Base-by-base conservation (phyloP, 2,888 invertebrate genomes). In the Mesorhabditis sp. region DNA sequence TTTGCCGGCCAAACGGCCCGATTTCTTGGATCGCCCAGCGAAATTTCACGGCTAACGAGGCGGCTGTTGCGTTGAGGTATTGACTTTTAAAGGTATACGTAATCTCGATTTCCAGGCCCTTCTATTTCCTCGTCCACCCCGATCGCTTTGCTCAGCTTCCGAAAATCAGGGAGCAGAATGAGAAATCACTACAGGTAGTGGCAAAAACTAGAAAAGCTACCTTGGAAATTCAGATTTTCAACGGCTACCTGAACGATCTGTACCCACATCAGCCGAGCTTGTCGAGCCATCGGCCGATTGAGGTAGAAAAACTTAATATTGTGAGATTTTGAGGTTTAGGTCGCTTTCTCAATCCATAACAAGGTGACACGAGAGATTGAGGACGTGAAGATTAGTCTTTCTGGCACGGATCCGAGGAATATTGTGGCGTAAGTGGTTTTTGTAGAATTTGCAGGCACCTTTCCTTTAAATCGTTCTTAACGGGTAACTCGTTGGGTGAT, bases 61-160 rank as follows among this genome's bases (percentile, higher is more conserved):
- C 58, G 7, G 58, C 58, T 2, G 58, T 50, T 50, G 58, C 58
- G 58, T 50, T 50, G 58, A 50, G 58, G 58, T 50, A 50, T 13
- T 13, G 7, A 50, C n/a, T 50, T 50, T 50, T 28, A 28, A 28
- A 28, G 28, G 28, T 28, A 28, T 28, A 28, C 28, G 28, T 28
- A 28, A 28, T 28, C 28, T 13, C 58, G 2, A 50, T 50, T 50
- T 50, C 58, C n/a, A 50, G 87, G 41, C 88, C 88, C 6, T 88
- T 88, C 75, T 86, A 86, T 76, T 87, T 88, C 72, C 83, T 84
- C 66, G 88, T 88, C 13, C 88, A 88, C 83, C 88, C 88, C 13
- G 88, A 88, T 75, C 78, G 87, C 50, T 88, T 87, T 82, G 87
- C 87, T 7, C 83, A 83, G 71, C 80, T 83, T 73, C 88, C 88